A percentile compares a stretch with the other conserved stretches of the same genome.
Conservation (phyloP, 2,888 invertebrate species). For the Caenorhabditis doughertyi region DNA sequence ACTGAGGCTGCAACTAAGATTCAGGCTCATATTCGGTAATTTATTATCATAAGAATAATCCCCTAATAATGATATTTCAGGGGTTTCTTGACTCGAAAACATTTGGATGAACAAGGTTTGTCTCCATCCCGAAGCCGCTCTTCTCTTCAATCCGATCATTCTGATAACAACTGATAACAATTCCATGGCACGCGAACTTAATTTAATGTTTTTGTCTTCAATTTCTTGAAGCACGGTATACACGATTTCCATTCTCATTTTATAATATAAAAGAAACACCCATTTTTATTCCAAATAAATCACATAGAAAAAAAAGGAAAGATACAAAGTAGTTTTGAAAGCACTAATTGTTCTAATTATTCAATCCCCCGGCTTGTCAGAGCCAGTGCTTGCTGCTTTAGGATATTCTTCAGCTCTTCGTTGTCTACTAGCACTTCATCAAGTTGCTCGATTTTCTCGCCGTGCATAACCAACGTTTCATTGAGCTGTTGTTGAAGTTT, state of each 20-base stretch:
- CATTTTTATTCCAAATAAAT: not conserved
- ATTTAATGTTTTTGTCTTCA: conserved; percentile 14
- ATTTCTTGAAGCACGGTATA: not conserved
- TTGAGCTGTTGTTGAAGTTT: conserved; percentile 53
- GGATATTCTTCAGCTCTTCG: conserved; percentile 63
- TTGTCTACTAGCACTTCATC: conserved; percentile 70
- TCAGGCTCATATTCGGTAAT: conserved; percentile 90
- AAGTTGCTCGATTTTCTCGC: conserved; percentile 70
- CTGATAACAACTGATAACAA: conserved; percentile 38
- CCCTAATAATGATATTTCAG: conserved; percentile 63
- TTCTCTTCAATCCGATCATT: conserved; percentile 73
- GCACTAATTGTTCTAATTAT: not conserved
- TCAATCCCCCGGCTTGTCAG: conserved; percentile 6
- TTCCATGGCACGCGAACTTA: not conserved
- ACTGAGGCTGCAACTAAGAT: conserved; percentile 94
- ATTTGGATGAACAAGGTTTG: conserved; percentile 79
- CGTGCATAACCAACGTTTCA: conserved; percentile 65
- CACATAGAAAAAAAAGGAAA: conserved; percentile 1
- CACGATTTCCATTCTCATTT: not conserved
- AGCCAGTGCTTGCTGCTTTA: conserved; percentile 66
- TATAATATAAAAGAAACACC: not conserved
- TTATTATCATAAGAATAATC: not conserved
- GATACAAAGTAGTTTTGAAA: not conserved
- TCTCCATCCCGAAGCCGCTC: conserved; percentile 79
- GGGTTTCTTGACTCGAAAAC: conserved; percentile 81